Percentiles rank a stretch among this genome's conserved stretches.
Conservation (phyloP, 2,888 invertebrate genomes). For the Amphimallon solstitiale region DNA sequence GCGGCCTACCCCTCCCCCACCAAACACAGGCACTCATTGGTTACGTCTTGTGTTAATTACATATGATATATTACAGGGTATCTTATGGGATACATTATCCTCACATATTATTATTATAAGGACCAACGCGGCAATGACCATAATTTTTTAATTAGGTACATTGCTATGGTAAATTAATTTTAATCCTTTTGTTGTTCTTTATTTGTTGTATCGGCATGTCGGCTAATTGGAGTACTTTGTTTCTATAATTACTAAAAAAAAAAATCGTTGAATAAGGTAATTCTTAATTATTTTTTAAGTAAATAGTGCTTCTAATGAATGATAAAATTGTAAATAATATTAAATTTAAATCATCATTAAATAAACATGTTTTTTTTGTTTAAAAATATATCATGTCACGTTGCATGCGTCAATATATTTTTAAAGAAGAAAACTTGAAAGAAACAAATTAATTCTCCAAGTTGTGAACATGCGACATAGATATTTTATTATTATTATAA, state of each 20-base stretch:
- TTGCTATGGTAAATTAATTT: conserved; percentile 60
- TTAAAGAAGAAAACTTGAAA: too few species aligned
- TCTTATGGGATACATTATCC: conserved; percentile 66
- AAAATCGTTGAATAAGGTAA: too few species aligned
- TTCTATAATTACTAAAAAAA: too few species aligned
- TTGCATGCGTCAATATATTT: too few species aligned
- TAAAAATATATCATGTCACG: too few species aligned
- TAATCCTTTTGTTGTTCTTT: conserved; percentile 33
- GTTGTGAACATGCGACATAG: conserved; percentile 6
- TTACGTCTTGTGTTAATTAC: conserved; percentile 62
- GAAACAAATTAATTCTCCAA: background rate
- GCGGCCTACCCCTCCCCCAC: conserved; percentile 60
- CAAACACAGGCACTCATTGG: conserved; percentile 64
- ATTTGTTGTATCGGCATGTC: conserved; percentile 12
- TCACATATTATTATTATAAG: conserved; percentile 63
- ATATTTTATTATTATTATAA: conserved; percentile 29
- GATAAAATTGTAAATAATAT: too few species aligned
- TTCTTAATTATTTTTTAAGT: too few species aligned
- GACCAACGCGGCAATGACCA: conserved; percentile 62
- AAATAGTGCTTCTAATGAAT: too few species aligned
- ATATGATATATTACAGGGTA: conserved; percentile 66
- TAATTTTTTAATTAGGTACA: conserved; percentile 54
- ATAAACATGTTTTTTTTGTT: too few species aligned
- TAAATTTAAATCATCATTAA: too few species aligned
- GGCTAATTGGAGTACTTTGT: conserved; percentile 8